Evolutionary conservation across 2,797 vertebrate species (phyloP).

Genomic region (Melanotaenia parkinsoni): DNA sequence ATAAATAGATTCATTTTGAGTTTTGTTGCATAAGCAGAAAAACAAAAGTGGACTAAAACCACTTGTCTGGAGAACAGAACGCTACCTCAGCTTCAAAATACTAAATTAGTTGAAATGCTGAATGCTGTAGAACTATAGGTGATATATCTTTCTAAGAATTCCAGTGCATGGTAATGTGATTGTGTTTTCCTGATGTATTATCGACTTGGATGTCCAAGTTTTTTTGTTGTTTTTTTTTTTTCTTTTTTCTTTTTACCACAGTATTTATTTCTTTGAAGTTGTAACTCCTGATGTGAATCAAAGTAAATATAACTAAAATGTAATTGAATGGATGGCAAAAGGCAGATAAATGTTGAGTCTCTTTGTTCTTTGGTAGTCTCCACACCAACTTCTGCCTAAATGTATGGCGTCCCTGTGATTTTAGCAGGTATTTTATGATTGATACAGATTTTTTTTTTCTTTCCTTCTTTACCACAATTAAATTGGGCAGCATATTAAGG

Average conservation of each 20-base stretch:
- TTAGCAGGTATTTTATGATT: too few relatives aligned
- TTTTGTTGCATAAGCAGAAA: not conserved
- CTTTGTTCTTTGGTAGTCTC: conserved; percentile 45
- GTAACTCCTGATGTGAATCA: not conserved
- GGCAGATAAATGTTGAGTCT: not conserved
- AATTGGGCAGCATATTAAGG: too few relatives aligned
- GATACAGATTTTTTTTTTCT: too few relatives aligned
- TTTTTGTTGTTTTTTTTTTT: not conserved
- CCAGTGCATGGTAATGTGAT: not conserved
- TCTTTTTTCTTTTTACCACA: too few relatives aligned
- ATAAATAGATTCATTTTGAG: too few relatives aligned
- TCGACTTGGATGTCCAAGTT: not conserved
- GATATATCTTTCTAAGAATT: not conserved
- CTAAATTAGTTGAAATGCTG: too few relatives aligned
- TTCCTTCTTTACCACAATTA: too few relatives aligned
- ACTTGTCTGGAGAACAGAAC: not conserved
- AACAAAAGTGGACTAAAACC: not conserved
- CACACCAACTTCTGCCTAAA: not conserved
- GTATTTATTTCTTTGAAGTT: not conserved
- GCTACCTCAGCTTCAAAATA: not conserved
- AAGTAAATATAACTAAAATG: too few relatives aligned
- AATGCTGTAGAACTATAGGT: too few relatives aligned
- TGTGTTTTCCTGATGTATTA: not conserved
- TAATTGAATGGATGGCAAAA: not conserved
- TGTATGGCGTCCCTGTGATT: too few relatives aligned